These are phyloP conservation scores for Drosophila infuscata DNA, from an alignment of 2,888 invertebrate species.

Conservation along the genomic window DNA sequence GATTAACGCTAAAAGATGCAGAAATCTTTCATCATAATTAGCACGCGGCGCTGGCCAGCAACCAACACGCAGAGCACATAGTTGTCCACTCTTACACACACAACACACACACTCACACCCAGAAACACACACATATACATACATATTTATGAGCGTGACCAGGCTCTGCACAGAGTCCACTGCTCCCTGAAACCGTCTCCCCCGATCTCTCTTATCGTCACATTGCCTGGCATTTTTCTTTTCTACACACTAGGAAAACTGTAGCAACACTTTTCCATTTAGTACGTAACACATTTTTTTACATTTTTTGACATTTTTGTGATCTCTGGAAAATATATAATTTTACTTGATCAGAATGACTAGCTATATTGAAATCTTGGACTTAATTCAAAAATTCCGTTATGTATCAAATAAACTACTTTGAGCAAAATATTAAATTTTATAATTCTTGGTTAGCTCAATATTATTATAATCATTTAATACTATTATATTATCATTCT, in stretches of 20 bases:
- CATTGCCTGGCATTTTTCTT: constrained; percentile 27
- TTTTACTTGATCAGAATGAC: neutral
- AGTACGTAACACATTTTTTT: neutral
- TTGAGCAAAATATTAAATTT: neutral
- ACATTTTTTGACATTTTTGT: neutral
- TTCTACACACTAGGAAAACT: constrained; percentile 15
- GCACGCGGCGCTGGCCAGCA: constrained; percentile 65
- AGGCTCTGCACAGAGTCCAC: constrained; percentile 30
- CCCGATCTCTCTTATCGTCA: constrained; percentile 2
- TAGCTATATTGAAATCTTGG: neutral
- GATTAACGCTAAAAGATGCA: constrained; percentile 83
- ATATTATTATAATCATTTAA: neutral
- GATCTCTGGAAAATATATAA: neutral
- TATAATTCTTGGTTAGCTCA: neutral
- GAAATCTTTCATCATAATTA: constrained; percentile 84
- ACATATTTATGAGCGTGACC: constrained; percentile 48
- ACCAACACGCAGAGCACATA: constrained; percentile 62
- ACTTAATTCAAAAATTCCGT: neutral
- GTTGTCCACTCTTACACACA: constrained; percentile 63
- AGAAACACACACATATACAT: constrained; percentile 5
- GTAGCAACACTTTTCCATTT: neutral
- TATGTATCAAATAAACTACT: neutral
- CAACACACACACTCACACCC: constrained; percentile 16
- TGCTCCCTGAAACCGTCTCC: constrained; percentile 17
- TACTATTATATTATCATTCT: neutral